These are phyloP conservation scores for Meleagris gallopavo DNA, from an alignment of 2,113 vertebrate genomes.

Conservation along the genomic window DNA sequence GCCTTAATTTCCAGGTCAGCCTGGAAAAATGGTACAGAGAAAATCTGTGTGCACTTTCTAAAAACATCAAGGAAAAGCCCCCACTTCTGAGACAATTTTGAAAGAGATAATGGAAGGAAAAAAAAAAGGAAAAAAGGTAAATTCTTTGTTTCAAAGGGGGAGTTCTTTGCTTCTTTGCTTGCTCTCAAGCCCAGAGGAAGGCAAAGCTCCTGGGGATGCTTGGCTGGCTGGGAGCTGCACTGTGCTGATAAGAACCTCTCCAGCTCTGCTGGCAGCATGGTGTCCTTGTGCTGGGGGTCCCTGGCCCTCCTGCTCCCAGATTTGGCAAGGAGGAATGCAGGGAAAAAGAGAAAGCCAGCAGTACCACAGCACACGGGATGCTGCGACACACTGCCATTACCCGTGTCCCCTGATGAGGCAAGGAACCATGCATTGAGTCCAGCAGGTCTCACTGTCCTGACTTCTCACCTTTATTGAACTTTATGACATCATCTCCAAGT, in stretches of 20 bases:
- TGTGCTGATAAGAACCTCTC: conserved; percentile 42
- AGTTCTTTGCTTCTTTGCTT: not conserved
- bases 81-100: conserved; percentile 6
- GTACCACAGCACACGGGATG: too few relatives aligned
- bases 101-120: not conserved
- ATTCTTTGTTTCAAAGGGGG: not conserved
- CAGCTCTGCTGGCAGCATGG: not conserved
- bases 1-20: not conserved
- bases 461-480: not conserved
- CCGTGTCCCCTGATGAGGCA: not conserved
- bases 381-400: not conserved
- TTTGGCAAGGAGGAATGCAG: not conserved
- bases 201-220: not conserved
- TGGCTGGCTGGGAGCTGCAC: not conserved
- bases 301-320: not conserved
- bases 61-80: not conserved
- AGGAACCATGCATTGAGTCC: not conserved
- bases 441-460: not conserved
- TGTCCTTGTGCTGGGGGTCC: accelerated
- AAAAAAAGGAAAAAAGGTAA: not conserved
- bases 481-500: not conserved
- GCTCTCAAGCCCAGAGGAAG: conserved; percentile 26
- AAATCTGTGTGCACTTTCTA: not conserved
- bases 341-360: not conserved
- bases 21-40: not conserved